Conservation (phyloP, 2,888 invertebrate species). For the Dolichomitus sp. region DNA sequence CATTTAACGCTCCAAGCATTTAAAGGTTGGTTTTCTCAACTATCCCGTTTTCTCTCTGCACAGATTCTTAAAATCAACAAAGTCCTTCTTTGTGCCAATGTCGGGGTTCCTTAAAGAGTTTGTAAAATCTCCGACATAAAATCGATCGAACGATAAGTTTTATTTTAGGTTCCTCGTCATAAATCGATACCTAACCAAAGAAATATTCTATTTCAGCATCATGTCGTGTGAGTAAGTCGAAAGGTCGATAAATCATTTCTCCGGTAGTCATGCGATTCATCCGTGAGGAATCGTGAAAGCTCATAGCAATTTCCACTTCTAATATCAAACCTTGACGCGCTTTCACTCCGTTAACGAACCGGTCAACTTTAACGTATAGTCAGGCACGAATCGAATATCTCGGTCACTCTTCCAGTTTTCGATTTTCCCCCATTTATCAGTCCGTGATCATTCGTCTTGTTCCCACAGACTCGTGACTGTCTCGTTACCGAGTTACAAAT, state of each 20-base stretch:
- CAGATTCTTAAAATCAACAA: no score
- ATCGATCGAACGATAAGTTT: no score
- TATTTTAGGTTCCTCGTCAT: no score
- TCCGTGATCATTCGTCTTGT: conserved; percentile 26
- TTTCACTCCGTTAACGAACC: conserved; percentile 67
- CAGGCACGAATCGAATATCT: conserved; percentile 44
- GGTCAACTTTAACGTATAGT: conserved; percentile 31
- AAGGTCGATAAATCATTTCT: conserved; percentile 22
- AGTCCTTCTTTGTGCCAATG: no score
- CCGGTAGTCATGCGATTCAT: conserved; percentile 47
- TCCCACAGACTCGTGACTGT: conserved; percentile 4
- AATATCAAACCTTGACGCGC: conserved; percentile 61
- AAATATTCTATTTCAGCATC: neutral
- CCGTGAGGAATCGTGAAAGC: conserved; percentile 65
- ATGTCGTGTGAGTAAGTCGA: neutral
- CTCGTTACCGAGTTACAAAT: conserved; percentile 46
- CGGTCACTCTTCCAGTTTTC: conserved; percentile 58
- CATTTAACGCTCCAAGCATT: no score
- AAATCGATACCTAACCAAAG: neutral
- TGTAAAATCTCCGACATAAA: no score
- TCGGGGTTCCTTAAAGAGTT: no score
- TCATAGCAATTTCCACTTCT: conserved; percentile 52
- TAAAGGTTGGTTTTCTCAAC: no score
- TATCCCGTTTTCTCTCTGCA: no score
- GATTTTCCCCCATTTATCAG: conserved; percentile 43